Evolutionary conservation across 2,113 vertebrate species (phyloP), one percentile per base, ranked within the genome.

Genomic region (Urocolius indicus): DNA sequence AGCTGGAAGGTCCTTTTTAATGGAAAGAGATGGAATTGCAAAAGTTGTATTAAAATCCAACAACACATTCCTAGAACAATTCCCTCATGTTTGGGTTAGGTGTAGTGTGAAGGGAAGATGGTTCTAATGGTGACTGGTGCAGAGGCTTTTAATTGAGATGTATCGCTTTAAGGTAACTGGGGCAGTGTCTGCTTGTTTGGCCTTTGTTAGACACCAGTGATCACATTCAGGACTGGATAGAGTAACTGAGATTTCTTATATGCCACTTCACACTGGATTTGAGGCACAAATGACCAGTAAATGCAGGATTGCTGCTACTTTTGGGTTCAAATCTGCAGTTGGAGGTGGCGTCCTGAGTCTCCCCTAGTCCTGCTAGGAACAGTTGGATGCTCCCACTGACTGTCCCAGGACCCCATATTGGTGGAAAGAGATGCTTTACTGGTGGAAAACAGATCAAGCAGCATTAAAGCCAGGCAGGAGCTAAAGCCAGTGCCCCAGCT

Each of bases 241-340:
- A 41, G 16, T 6, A 3, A 1, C 6, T 16, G 57, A 32, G 81
- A 46, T 32, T 46, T 30, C 17, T 34, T 15, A 9, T 10, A 13
- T 52, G 4, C 24, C 2, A 0, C 48, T 13, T 21, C 24, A 27
- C 18, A 1, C 51, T 26, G 67, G 36, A 2, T 51, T 74, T 63
- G 34, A 36, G 72, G 62, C 16, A 23, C 14, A 4, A 27, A 4
- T 32, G n/a, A 15, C 55, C 51, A 19, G 17, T 48, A 58, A 86
- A 58, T 14, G 4, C 1, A 8, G 0, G 2, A 7, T 3, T 29
- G 30, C 1, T 20, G 27, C 13, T 52, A 3, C 11, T 58, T 30
- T 41, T 2, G 48, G 27, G 24, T 52, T 21, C 68, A 73, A 10
- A 29, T 65, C 76, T 55, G 23, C 26, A 49, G 36, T 46, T n/a